Base-by-base conservation (phyloP, 2,888 invertebrate species). In the Thalpophila matura region DNA sequence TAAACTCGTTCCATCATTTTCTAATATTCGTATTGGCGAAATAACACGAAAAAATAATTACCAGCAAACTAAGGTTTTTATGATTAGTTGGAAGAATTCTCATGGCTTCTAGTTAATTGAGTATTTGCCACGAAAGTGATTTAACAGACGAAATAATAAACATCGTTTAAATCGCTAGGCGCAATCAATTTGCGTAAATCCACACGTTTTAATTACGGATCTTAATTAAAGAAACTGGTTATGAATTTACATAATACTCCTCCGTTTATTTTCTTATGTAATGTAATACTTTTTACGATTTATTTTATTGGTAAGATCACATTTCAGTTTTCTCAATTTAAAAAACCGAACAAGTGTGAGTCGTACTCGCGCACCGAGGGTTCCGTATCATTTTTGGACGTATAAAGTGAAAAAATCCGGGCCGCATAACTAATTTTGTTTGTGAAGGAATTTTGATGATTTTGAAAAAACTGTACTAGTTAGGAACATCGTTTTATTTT, bases 171-270 rank as follows among this genome's bases (percentile, higher is more conserved):
- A 45, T 33, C 31, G 2, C 6, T 3, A 38, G 43, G 31, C 33
- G 24, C 31, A 14, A 59, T 60, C 22, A 29, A 67, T 67, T 69
- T 62, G 49, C 70, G 56, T 67, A 47, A 49, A 69, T 22, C 33
- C 33, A 56, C 49, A 56, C 49, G 43, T 54, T 57, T 49, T 61
- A 62, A 67, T 55, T 55, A 29, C 16, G 49, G 33, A 38, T 33
- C 1, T 42, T 24, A 14, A 49, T 31, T 10, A 46, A 42, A 59
- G 47, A 67, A 40, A 35, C 12, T 20, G 43, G 27, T 33, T 2
- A 22, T 47, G n/a, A 24, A 51, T 68, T 43, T 43, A 46, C 61
- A 61, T 27, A 27, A n/a, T 18, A 43, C 53, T 46, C 38, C 18
- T 31, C 1, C 31, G 18, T 18, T 31, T 27, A 29, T 43, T 29